phyloP scores from a whole-genome alignment of 2,888 invertebrate species.

The Philopedon plagiatum region DNA sequence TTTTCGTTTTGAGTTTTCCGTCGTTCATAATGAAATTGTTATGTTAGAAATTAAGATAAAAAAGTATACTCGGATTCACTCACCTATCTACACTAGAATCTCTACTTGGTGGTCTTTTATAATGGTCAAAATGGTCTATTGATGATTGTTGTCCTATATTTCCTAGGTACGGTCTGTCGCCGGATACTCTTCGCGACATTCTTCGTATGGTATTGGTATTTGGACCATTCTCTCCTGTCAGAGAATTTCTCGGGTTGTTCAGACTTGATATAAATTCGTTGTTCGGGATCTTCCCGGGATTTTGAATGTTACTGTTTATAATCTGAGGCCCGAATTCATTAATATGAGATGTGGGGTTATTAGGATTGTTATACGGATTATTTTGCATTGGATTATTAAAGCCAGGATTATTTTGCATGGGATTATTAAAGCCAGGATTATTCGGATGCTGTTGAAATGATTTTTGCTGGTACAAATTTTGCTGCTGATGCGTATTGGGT shows the following conservation, averaged over 20 bases:
- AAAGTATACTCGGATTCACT: neutral
- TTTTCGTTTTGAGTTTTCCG: too few relatives aligned
- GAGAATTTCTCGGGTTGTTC: slow-evolving; percentile 50
- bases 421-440: slow-evolving; percentile 47
- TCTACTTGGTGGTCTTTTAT: slow-evolving; percentile 90
- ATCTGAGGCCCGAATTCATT: slow-evolving; percentile 57
- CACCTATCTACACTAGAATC: slow-evolving; percentile 84
- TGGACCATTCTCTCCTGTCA: slow-evolving; percentile 53
- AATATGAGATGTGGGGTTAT: slow-evolving; percentile 40
- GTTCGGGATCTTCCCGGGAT: slow-evolving; percentile 23
- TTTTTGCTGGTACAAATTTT: slow-evolving; percentile 60
- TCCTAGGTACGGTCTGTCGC: slow-evolving; percentile 68
- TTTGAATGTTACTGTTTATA: slow-evolving; percentile 34
- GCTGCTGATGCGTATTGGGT: slow-evolving; percentile 54
- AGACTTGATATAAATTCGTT: slow-evolving; percentile 34
- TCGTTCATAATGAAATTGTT: too few relatives aligned
- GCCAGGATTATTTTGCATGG: slow-evolving; percentile 48
- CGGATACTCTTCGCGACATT: slow-evolving; percentile 70
- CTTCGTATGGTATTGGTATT: slow-evolving; percentile 67
- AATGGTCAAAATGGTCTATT: slow-evolving; percentile 95
- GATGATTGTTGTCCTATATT: slow-evolving; percentile 75
- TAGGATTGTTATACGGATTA: slow-evolving; percentile 46
- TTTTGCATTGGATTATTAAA: slow-evolving; percentile 52
- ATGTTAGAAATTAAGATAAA: too few relatives aligned
- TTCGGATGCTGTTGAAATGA: slow-evolving; percentile 57